Base-by-base conservation (phyloP, 2,888 invertebrate species). In the Lordiphosa andalusiaca region DNA sequence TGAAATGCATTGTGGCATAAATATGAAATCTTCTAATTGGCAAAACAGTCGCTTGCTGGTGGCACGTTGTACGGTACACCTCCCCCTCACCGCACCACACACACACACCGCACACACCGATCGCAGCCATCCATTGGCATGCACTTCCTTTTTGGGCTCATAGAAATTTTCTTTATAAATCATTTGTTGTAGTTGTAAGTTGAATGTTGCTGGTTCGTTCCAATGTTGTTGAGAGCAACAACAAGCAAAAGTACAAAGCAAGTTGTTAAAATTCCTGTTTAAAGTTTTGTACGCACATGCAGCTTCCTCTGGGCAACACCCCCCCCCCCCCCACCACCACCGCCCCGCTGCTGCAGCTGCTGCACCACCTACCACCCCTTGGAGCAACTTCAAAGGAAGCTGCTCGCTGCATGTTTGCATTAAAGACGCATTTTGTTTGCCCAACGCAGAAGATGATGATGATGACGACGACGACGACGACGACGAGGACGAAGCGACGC, bases 221-320 rank as follows among this genome's bases (percentile, higher is more conserved):
- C 60, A 51, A 54, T 53, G 60, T 46, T 54, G 62, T 44, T 25
- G 25, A 25, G 25, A 37, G 30, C 55, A 71, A 67, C 73, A 69
- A 73, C 69, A 69, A 68, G 71, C 71, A 69, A 71, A 73, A 81
- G 73, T 81, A 78, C 81, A 78, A 83, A 81, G 76, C 81, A 85
- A 81, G 80, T 81, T 81, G 80, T 81, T 81, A 81, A 81, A 81
- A 81, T 81, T 81, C 80, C 80, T 83, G 80, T 81, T 78, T 78
- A 78, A 78, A 78, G 84, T 78, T 80, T 84, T 80, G 84, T 78
- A 84, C 78, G 84, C 78, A 84, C 85, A 84, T 78, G 77, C 85
- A 78, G 82, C 63, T 72, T 53, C 46, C 53, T 23, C 41, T 35
- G 30, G 25, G 30, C 38, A 39, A 13, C 19, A 35, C 44, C 21